phyloP scores from a whole-genome alignment of 2,797 vertebrate genomes.

The Microtus obscurus region DNA sequence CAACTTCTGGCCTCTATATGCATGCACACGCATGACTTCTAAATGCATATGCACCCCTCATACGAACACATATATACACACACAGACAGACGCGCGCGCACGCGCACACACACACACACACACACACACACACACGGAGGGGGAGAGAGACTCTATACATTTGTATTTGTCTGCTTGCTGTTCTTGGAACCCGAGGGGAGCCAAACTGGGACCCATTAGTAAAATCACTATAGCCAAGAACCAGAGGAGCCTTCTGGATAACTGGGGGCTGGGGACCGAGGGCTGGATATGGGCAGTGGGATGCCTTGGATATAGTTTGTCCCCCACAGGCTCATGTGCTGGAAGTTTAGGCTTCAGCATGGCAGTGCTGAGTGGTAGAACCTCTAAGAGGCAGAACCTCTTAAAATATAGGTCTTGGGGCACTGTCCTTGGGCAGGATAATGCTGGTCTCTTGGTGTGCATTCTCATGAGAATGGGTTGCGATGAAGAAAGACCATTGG shows the following conservation, averaged over 20 bases:
- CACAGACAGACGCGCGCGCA: rapidly evolving
- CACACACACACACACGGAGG: not conserved
- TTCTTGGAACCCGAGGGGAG: not conserved
- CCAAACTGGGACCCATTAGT: not conserved
- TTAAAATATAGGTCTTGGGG: not conserved
- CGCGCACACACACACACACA: no score
- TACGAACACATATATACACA: not conserved
- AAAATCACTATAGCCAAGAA: not conserved
- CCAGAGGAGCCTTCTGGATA: not conserved
- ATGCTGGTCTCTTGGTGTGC: not conserved
- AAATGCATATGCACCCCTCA: not conserved
- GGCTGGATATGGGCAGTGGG: not conserved
- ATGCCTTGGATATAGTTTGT: not conserved
- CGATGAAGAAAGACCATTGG: not conserved
- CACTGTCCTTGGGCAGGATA: not conserved
- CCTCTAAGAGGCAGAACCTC: not conserved
- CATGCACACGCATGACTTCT: not conserved
- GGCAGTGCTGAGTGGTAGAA: not conserved
- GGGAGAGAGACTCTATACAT: not conserved
- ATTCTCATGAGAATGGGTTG: not conserved
- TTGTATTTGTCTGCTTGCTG: not conserved
- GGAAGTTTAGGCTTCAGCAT: not conserved
- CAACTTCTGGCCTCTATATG: not conserved
- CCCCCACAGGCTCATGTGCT: not conserved
- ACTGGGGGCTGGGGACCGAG: no score